Base-by-base conservation (phyloP, 2,113 vertebrate species). In the Naja naja region DNA sequence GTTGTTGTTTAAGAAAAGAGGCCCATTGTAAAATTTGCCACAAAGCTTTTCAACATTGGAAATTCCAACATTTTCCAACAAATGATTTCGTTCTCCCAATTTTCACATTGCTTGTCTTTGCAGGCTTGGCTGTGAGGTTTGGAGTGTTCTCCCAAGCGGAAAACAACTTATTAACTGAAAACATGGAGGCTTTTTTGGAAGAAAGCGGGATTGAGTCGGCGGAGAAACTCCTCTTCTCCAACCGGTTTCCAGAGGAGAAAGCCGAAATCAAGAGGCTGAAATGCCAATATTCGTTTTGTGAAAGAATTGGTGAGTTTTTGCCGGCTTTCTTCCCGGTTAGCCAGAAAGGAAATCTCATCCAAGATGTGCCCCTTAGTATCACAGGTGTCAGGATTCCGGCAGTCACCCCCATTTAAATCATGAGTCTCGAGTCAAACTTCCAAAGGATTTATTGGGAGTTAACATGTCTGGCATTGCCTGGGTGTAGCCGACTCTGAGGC, bases 91-190 rank as follows among this genome's bases (percentile, higher is more conserved):
- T 81, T 43, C 34, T 81, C 30, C 39, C 85, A 1, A 9, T 85
- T 49, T 6, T 87, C 27, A 4, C 14, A 10, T 39, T 20, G 6
- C 56, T 49, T 49, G 20, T 22, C 43, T 49, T 74, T 34, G 6
- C 88, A 98, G 98, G 98, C 47, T 87, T 98, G 0, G 2, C 96
- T 45, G 95, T 98, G 94, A 97, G 55, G 60, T 97, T 97, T 94
- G 98, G 98, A 85, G 97, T 96, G 81, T 98, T 98, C 94, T 96
- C 98, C 0, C 16, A 55, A 10, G 97, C 97, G 86, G 98, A 98
- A 94, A 98, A 98, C 4, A 0, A 96, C 45, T 96, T 97, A 88
- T 88, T 98, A 89, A 92, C 54, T 60, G 95, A 95, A 91, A 98
- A 98, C 0, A 2, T 98, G 11, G 91, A 97, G 1, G 96, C 96